Base-by-base conservation (phyloP, 1,140 invertebrate genomes). In the Drosophila nikananu region DNA sequence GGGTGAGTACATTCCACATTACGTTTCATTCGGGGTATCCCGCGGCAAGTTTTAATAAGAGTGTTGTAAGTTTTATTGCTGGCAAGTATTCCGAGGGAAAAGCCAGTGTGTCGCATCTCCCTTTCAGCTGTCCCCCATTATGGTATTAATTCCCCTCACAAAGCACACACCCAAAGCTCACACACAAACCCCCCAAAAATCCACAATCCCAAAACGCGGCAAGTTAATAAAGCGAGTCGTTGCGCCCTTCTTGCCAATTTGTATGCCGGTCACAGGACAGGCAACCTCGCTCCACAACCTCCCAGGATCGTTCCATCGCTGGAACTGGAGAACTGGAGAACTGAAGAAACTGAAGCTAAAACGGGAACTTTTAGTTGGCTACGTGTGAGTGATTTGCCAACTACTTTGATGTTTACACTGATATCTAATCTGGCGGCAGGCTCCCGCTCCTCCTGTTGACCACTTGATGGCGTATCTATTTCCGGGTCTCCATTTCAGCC, bases 1-100 rank as follows among this genome's bases (percentile, higher is more conserved):
- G 35, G 97, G 97, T 97, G 93, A 96, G 96, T 95, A 49, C 8
- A 5, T 15, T 13, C 13, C 15, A 4, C 21, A 46, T 23, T 23
- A 21, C 19, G 19, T 13, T 23, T 21, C 10, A 5, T 21, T 13
- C 8, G 7, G 12, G 13, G 7, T 17, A 55, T 55, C 52, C 2
- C 21, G 2, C 17, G n/a, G 15, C 35, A 57, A 39, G 54, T 57
- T 57, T 39, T 55, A 57, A 57, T 57, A 25, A 57, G 37, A 39
- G 21, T 25, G 13, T 15, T 57, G 54, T 17, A 10, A 55, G 52
- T 55, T 39, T 55, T 55, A 55, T 39, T 55, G 52, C 52, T 12
- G 32, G 12, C 0, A 19, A 62, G 60, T 55, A 35, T 25, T 54
- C 7, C 13, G 21, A 51, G 7, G 2, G 30, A 3, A 30, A 30